A percentile compares a stretch with the other conserved stretches of the same genome.
Evolutionary conservation across 2,797 vertebrate genomes (phyloP).

Genomic region (Phataginus tetradactyla): DNA sequence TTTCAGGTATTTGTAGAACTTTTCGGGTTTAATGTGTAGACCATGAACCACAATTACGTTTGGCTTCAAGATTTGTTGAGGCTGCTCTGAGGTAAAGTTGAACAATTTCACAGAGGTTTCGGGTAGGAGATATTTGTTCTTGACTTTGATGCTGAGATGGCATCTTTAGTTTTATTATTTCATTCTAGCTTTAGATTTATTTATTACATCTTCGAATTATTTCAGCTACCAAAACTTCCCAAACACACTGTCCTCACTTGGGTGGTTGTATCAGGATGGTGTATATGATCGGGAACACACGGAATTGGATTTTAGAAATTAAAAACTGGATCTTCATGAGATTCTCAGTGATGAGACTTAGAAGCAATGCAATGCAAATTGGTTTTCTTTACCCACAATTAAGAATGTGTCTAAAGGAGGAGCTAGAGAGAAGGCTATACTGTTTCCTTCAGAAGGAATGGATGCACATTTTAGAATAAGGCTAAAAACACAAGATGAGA

Average conservation of each 20-base stretch:
- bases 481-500: neutral
- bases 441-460: neutral
- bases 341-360: slow-evolving; percentile 21
- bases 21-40: neutral
- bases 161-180: slow-evolving; percentile 36
- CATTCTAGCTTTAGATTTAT: neutral
- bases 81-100: neutral
- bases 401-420: neutral
- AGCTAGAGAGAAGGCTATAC: neutral
- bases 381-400: neutral
- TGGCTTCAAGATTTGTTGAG: slow-evolving; percentile 47
- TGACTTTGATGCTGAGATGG: neutral
- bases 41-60: neutral
- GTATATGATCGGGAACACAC: slow-evolving; percentile 54
- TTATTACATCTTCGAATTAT: slow-evolving; percentile 43
- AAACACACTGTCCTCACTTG: neutral
- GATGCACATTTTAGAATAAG: slow-evolving; percentile 1
- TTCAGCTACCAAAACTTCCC: slow-evolving; percentile 53
- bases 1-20: slow-evolving; percentile 14
- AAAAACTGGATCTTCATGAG: slow-evolving; percentile 45
- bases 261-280: neutral
- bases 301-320: slow-evolving; percentile 63
- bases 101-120: slow-evolving; percentile 37
- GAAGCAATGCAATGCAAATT: neutral
- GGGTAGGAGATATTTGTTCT: slow-evolving; percentile 2